Percentiles rank a stretch among this genome's conserved stretches.
phyloP scores from a whole-genome alignment of 2,113 vertebrate species.

The Aptenodytes forsteri region DNA sequence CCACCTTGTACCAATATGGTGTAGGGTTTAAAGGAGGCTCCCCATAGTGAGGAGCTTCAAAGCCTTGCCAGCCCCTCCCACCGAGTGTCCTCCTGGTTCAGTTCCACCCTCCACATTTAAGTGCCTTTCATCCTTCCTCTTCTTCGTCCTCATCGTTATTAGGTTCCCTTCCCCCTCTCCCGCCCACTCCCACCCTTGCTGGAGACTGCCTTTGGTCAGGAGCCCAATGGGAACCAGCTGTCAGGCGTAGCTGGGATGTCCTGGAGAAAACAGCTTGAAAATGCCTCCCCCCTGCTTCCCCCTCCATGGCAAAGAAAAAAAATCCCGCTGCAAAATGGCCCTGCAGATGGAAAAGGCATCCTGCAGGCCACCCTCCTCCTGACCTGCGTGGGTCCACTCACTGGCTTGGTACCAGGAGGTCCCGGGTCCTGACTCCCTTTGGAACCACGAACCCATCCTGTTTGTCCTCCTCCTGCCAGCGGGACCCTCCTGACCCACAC shows the following conservation, averaged over 20 bases:
- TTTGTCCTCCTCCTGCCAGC: conserved; percentile 33
- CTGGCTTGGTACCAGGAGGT: conserved; percentile 14
- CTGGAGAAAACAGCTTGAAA: conserved; percentile 60
- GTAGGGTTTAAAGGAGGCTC: conserved; percentile 66
- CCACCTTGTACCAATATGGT: conserved; percentile 48
- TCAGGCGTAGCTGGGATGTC: conserved; percentile 51
- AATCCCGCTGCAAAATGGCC: background rate
- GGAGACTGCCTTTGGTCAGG: conserved; percentile 65
- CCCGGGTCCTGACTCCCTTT: background rate
- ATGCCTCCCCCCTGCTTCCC: conserved; percentile 7
- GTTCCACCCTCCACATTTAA: conserved; percentile 56
- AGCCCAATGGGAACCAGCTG: conserved; percentile 73
- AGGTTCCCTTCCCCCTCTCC: conserved; percentile 42
- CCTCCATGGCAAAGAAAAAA: background rate
- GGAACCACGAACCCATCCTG: conserved; percentile 9
- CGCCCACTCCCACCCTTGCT: conserved; percentile 44
- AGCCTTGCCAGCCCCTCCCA: conserved; percentile 48
- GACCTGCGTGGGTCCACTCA: background rate
- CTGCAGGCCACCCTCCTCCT: conserved; percentile 10
- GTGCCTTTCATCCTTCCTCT: conserved; percentile 67
- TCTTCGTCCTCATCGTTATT: conserved; percentile 61
- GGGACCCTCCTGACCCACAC: background rate
- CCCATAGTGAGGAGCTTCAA: conserved; percentile 65
- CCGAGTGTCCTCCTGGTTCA: conserved; percentile 52
- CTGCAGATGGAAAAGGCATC: conserved; percentile 53